phyloP scores from a whole-genome alignment of 1,140 invertebrate species.

The Papilio polyxenes region DNA sequence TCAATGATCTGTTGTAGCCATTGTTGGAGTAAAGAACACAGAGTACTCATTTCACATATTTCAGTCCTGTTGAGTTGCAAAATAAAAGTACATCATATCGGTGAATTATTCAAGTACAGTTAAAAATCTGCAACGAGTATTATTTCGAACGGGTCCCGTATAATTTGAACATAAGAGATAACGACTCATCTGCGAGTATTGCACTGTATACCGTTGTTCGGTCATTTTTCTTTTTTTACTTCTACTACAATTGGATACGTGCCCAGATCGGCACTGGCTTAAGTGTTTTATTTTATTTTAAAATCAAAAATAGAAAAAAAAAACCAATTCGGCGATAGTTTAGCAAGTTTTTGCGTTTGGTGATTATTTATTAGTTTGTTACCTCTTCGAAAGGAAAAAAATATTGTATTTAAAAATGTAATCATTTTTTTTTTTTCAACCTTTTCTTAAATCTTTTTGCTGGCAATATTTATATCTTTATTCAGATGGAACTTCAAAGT shows the following conservation, averaged over 20 bases:
- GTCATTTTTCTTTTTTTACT: neutral
- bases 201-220: neutral
- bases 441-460: no score
- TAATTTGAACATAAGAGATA: slow-evolving; percentile 35
- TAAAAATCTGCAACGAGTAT: slow-evolving; percentile 4
- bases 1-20: neutral
- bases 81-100: neutral
- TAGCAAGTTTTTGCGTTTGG: neutral
- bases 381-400: no score
- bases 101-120: slow-evolving; percentile 33
- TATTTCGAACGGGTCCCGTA: slow-evolving; percentile 27
- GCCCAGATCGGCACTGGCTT: neutral
- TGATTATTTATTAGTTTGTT: neutral
- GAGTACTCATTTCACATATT: neutral
- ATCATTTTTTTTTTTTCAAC: no score
- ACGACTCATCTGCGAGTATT: slow-evolving; percentile 15
- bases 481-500: no score
- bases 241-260: neutral
- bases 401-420: no score
- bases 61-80: neutral
- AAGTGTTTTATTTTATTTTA: neutral
- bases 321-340: neutral
- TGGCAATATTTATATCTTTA: no score
- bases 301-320: neutral
- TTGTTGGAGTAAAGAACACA: neutral